A percentile compares a stretch with the other conserved stretches of the same genome.
phyloP scores from a whole-genome alignment of 2,888 invertebrate species.

The Craniophora ligustri region DNA sequence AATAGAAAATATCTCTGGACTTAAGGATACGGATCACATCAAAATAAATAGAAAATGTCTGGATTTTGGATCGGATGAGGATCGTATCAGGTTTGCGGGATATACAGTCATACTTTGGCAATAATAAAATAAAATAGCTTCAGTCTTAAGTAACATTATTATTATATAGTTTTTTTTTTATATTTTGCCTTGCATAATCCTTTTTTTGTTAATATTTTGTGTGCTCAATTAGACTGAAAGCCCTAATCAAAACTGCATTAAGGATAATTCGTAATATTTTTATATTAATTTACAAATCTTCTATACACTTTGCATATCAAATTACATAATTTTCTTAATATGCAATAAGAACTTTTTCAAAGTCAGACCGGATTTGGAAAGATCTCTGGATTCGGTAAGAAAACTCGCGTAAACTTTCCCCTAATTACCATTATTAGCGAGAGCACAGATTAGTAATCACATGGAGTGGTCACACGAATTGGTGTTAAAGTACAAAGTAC shows the following conservation, averaged over 20 bases:
- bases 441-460: conserved; percentile 27
- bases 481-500: background rate
- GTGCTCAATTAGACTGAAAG: conserved; percentile 15
- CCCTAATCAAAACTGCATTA: conserved; percentile 11
- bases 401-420: conserved; percentile 8
- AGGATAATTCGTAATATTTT: conserved; percentile 10
- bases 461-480: conserved; percentile 5
- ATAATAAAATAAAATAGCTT: conserved; percentile 40
- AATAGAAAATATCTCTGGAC: conserved; percentile 16
- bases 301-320: conserved; percentile 20
- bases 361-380: conserved; percentile 37
- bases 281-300: conserved; percentile 12
- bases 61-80: conserved; percentile 16
- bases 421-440: conserved; percentile 14
- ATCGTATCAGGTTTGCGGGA: conserved; percentile 43
- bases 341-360: conserved; percentile 18
- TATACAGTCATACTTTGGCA: conserved; percentile 40
- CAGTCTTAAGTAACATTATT: conserved; percentile 21
- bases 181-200: conserved; percentile 37
- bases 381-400: conserved; percentile 29
- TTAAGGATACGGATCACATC: conserved; percentile 47
- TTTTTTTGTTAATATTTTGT: conserved; percentile 16
- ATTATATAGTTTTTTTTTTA: conserved; percentile 8
- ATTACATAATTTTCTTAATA: conserved; percentile 1
- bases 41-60: conserved; percentile 1